Evolutionary conservation across 2,888 invertebrate species (phyloP).

Genomic region (Dexiosoma caninum): DNA sequence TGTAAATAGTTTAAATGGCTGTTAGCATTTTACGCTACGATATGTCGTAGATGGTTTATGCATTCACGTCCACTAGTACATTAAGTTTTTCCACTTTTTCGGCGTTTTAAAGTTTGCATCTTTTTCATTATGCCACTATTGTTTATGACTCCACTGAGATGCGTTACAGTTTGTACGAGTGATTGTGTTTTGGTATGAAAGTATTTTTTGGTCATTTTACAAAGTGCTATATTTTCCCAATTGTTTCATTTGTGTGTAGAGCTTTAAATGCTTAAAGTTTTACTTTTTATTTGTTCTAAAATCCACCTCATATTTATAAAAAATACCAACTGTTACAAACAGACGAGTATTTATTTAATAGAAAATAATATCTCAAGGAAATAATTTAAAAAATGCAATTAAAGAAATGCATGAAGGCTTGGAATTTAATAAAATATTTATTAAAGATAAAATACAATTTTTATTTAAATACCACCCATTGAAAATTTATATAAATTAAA

Average conservation of each 20-base stretch:
- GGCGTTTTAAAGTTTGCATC: constrained; percentile 12
- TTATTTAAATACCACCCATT: too few relatives aligned
- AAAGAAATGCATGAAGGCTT: too few relatives aligned
- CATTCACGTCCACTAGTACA: not conserved
- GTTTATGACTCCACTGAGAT: constrained; percentile 61
- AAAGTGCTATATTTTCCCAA: constrained; percentile 34
- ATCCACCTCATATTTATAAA: not conserved
- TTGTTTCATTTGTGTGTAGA: not conserved
- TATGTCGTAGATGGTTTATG: too few relatives aligned
- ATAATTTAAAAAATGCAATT: too few relatives aligned
- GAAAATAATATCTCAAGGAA: too few relatives aligned
- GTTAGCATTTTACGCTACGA: not conserved
- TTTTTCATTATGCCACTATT: constrained; percentile 46
- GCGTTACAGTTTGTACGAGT: not conserved
- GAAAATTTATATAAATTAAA: too few relatives aligned
- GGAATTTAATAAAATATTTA: too few relatives aligned
- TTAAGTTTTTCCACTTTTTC: not conserved
- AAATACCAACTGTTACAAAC: too few relatives aligned
- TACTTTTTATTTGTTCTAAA: not conserved
- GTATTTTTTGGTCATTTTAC: constrained; percentile 47
- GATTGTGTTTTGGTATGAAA: not conserved
- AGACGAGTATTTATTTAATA: too few relatives aligned
- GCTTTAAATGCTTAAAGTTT: constrained; percentile 12
- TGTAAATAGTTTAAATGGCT: not conserved
- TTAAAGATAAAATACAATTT: too few relatives aligned